Conservation (phyloP, 2,888 invertebrate genomes). For the Epirrhoe tristata region DNA sequence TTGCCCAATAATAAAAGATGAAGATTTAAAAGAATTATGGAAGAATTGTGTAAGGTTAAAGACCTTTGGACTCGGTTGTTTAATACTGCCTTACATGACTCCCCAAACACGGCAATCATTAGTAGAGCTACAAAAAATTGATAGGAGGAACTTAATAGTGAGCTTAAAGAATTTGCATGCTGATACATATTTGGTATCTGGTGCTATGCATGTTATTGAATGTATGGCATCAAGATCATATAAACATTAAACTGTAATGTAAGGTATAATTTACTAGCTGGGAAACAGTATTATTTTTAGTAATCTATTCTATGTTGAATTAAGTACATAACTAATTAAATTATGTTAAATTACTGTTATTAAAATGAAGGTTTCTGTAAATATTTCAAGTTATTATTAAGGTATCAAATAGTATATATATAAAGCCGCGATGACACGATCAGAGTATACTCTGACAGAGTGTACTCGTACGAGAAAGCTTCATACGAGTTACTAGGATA, state of each 20-base stretch:
- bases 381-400: not conserved
- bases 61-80: conserved; percentile 74
- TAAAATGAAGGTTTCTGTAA: not conserved
- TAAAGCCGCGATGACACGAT: too few species aligned
- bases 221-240: conserved; percentile 65
- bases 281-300: not conserved
- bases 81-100: conserved; percentile 78
- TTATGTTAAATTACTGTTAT: too few species aligned
- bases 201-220: conserved; percentile 79
- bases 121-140: conserved; percentile 73
- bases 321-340: too few species aligned
- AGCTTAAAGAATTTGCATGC: conserved; percentile 77
- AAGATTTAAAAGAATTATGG: conserved; percentile 79
- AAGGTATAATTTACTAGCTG: not conserved
- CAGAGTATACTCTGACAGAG: too few species aligned
- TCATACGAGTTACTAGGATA: too few species aligned
- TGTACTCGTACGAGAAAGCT: too few species aligned
- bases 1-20: conserved; percentile 76
- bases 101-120: conserved; percentile 66
- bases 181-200: conserved; percentile 76
- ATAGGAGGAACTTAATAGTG: conserved; percentile 74
- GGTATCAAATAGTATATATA: too few species aligned
- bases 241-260: conserved; percentile 47
- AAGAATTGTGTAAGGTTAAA: conserved; percentile 78
- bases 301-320: too few species aligned